phyloP scores from a whole-genome alignment of 1,140 invertebrate species.

The Habropoda laboriosa region DNA sequence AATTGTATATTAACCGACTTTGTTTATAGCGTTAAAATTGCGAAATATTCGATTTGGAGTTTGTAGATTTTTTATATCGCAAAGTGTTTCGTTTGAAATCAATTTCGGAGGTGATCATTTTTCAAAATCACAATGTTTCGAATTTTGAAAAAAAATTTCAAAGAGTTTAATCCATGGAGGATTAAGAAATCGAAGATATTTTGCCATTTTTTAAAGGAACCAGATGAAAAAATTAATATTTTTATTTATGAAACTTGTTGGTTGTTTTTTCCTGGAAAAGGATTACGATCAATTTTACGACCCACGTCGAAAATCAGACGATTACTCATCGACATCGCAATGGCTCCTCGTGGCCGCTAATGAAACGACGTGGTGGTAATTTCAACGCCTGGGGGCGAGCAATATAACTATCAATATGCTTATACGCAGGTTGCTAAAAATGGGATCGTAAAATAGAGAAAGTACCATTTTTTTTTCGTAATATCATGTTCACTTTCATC shows the following conservation, averaged over 20 bases:
- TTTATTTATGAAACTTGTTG: too few relatives aligned
- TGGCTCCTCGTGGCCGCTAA: not conserved
- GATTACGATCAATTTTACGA: not conserved
- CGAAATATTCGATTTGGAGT: too few relatives aligned
- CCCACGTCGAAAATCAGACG: not conserved
- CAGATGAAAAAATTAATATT: not conserved
- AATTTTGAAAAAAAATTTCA: too few relatives aligned
- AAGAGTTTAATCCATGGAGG: too few relatives aligned
- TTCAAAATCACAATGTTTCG: too few relatives aligned
- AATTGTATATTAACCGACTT: not conserved
- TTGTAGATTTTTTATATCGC: too few relatives aligned
- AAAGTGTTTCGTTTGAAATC: not conserved
- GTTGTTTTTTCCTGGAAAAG: not conserved
- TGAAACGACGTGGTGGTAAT: not conserved
- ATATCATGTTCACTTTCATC: constrained; percentile 37
- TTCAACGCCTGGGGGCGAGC: not conserved
- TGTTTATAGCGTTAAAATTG: too few relatives aligned
- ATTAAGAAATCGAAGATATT: not conserved
- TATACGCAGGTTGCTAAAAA: not conserved
- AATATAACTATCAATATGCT: not conserved
- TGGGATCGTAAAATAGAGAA: constrained; percentile 38
- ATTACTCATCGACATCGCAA: not conserved
- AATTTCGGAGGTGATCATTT: too few relatives aligned
- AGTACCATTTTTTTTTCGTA: constrained; percentile 23
- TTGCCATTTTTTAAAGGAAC: too few relatives aligned